Evolutionary conservation across 2,888 invertebrate species (phyloP), one percentile per base, ranked within the genome.

Genomic region (Macropis europaea): DNA sequence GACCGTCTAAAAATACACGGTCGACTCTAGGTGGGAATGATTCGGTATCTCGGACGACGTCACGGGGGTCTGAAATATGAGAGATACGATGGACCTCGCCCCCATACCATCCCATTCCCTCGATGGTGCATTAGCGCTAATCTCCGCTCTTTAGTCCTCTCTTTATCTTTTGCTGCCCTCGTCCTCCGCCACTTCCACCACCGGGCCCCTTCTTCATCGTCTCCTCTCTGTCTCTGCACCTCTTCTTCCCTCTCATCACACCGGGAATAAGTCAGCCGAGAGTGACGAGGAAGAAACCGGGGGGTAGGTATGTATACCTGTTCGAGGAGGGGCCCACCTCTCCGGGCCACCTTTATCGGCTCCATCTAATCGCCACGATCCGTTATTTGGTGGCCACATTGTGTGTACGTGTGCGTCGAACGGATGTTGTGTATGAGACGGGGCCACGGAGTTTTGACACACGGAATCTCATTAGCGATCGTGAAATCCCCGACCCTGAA

Each of bases 41-140:
- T 89, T 87, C 87, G 90, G 90, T 91, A 90, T 90, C 90, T 88
- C 84, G 83, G 73, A 81, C 82, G 83, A 89, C 87, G 89, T 89
- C 89, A 88, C 86, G 87, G 88, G 86, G 85, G 85, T 86, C 87
- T 89, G 89, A 90, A 90, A 89, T 89, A 89, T 89, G 89, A 89
- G 89, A 88, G 89, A 89, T 89, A 89, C 88, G 88, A 87, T 87
- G 88, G 87, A 86, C 85, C 85, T 84, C 85, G 84, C 82, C 84
- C 83, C 80, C 81, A 75, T 78, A 81, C 61, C 64, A 72, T 81
- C 82, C 83, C 81, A 81, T 82, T 83, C 83, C 82, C 80, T 84
- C 85, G 88, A 87, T 88, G 89, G 88, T 90, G 89, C 90, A 89
- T 90, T 90, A 90, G 89, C 88, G 89, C 89, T 90, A 90, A 90